Percentiles rank a stretch among this genome's conserved stretches.
Conservation (phyloP, 2,888 invertebrate genomes). For the Oscheius onirici region DNA sequence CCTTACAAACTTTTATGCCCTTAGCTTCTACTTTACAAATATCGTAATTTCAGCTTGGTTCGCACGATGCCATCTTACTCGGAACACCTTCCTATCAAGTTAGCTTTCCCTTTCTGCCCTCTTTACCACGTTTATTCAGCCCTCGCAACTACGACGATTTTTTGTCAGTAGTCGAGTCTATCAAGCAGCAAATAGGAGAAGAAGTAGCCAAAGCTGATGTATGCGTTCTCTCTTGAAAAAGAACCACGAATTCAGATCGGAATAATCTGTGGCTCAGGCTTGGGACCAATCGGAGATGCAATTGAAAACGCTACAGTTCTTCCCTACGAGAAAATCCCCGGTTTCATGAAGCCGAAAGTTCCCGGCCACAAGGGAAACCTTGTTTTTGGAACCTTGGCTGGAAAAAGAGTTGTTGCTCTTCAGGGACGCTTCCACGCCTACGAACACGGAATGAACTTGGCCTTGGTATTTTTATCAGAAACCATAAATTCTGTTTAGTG, state of each 20-base stretch:
- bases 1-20: too few relatives aligned
- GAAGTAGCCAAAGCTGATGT: slow-evolving; percentile 35
- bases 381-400: slow-evolving; percentile 86
- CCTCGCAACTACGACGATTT: slow-evolving; percentile 54
- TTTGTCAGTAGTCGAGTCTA: slow-evolving; percentile 43
- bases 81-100: slow-evolving; percentile 8
- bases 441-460: slow-evolving; percentile 82
- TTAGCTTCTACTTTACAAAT: too few relatives aligned
- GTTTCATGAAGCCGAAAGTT: slow-evolving; percentile 90
- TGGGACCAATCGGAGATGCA: slow-evolving; percentile 78
- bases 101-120: background rate
- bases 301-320: slow-evolving; percentile 78
- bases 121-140: slow-evolving; percentile 31
- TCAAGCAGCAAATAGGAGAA: slow-evolving; percentile 44
- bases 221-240: background rate
- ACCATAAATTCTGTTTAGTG: slow-evolving; percentile 50
- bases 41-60: too few relatives aligned
- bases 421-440: slow-evolving; percentile 96
- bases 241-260: slow-evolving; percentile 78
- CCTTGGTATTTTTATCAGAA: slow-evolving; percentile 44
- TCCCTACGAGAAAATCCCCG: slow-evolving; percentile 88
- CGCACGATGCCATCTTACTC: background rate
- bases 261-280: slow-evolving; percentile 94
- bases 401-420: slow-evolving; percentile 87
- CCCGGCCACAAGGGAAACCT: slow-evolving; percentile 90